Base-by-base conservation (phyloP, 2,797 vertebrate genomes). In the Labroides dimidiatus region DNA sequence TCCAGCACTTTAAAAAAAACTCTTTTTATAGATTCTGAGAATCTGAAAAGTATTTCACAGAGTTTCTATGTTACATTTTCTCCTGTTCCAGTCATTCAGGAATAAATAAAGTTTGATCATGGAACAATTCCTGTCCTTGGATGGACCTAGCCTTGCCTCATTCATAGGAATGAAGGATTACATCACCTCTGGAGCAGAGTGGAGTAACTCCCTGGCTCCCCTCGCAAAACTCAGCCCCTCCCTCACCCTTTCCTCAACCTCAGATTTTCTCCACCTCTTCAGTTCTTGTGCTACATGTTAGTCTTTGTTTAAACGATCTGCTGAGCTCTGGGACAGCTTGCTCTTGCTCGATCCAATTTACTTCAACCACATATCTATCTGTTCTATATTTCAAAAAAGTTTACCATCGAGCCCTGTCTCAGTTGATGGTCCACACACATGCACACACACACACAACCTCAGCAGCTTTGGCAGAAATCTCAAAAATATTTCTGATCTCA, bases 91-190 rank as follows among this genome's bases (percentile, higher is more conserved):
- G 54, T 59, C 65, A 45, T 63, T 77, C 64, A 47, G 43, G 69
- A 73, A 80, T 54, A 73, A 63, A 71, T 36, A 11, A 24, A 42
- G 66, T 77, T 77, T 77, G 57, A 80, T 85, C 75, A 77, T 61
- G 81, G 72, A 87, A 78, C 56, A 69, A 53, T 56, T 81, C 60
- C 56, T 75, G 73, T 69, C 81, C 58, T 58, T 27, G 15, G 67
- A 80, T 58, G 74, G 64, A 57, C 6, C 17, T 1, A 68, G 55
- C 24, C 52, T 86, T 77, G 78, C 69, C 66, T 84, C 84, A 84
- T 83, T 83, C 71, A 69, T 13, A 87, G 77, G 79, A 86, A 79
- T 87, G 77, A 80, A 51, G 68, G 23, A 75, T 87, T 69, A 78
- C 81, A 68, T 91, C 87, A 88, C 72, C 64, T 49, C 47, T 71